A percentile compares a stretch with the other conserved stretches of the same genome.
phyloP scores from a whole-genome alignment of 2,113 vertebrate genomes.

The Tyrannus savana region DNA sequence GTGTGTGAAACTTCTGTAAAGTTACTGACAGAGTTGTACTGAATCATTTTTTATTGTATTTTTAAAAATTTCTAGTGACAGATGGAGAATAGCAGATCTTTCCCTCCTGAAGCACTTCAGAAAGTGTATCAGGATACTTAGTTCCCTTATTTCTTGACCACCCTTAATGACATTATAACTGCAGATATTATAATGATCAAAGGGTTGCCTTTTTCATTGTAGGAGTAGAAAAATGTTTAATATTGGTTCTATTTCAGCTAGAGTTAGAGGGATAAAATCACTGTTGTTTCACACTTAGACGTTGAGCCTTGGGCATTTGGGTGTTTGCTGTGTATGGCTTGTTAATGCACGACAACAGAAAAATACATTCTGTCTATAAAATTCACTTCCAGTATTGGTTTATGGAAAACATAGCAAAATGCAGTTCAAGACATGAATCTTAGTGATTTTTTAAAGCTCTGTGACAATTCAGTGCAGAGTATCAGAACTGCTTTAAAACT shows the following conservation, averaged over 20 bases:
- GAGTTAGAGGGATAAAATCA: neutral
- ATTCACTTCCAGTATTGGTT: neutral
- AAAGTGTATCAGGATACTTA: neutral
- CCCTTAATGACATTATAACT: neutral
- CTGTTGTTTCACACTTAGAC: neutral
- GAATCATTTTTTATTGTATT: neutral
- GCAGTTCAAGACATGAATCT: neutral
- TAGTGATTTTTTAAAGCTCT: neutral
- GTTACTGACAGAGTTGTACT: neutral
- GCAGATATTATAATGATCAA: neutral
- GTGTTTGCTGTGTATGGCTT: neutral
- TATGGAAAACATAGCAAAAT: neutral
- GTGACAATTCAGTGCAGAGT: fast-evolving
- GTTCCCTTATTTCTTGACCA: neutral
- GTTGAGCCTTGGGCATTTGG: neutral
- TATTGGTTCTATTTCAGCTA: neutral
- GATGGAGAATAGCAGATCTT: neutral
- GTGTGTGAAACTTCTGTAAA: neutral
- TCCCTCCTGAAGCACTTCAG: neutral
- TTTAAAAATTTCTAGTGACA: neutral
- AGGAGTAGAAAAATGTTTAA: neutral
- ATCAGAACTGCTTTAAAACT: neutral
- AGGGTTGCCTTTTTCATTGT: neutral
- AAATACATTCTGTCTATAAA: neutral
- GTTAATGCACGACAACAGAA: neutral